Percentiles rank a stretch among this genome's conserved stretches.
Conservation (phyloP, 2,888 invertebrate species). For the Cephus pulcher region DNA sequence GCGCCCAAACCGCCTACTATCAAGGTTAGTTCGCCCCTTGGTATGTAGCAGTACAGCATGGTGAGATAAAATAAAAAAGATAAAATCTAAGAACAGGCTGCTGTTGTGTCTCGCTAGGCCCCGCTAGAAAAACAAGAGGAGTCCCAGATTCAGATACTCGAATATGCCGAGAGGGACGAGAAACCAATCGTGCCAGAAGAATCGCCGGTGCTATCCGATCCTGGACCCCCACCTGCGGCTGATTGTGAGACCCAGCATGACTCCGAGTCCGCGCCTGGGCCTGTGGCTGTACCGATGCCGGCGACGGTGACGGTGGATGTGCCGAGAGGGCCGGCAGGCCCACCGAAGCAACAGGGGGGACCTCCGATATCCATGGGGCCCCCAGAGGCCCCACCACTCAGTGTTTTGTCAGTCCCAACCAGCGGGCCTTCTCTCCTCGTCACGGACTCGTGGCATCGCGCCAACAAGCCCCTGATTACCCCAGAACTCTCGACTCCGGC, state of each 20-base stretch:
- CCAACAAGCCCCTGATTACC: slow-evolving; percentile 52
- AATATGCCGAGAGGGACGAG: not conserved
- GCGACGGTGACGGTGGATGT: slow-evolving; percentile 7
- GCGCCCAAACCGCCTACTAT: slow-evolving; percentile 34
- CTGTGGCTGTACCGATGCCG: slow-evolving; percentile 12
- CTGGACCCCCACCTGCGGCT: slow-evolving; percentile 22
- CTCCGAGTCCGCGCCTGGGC: slow-evolving; percentile 1
- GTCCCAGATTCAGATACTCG: slow-evolving; percentile 3
- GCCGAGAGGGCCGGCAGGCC: not conserved
- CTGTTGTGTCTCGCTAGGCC: slow-evolving; percentile 8
- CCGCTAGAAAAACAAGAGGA: slow-evolving; percentile 9
- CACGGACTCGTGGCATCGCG: slow-evolving; percentile 65
- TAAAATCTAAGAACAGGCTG: not conserved
- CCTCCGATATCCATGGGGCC: not conserved
- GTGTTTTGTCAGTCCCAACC: slow-evolving; percentile 29
- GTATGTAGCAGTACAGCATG: not conserved
- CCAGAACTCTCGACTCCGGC: slow-evolving; percentile 62
- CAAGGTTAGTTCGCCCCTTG: slow-evolving; percentile 31
- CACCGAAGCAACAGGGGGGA: slow-evolving; percentile 15
- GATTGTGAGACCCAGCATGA: slow-evolving; percentile 13
- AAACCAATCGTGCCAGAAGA: slow-evolving; percentile 7
- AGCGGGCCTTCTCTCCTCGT: slow-evolving; percentile 44
- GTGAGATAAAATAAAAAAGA: not conserved
- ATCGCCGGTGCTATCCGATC: slow-evolving; percentile 20
- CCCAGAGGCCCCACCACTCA: slow-evolving; percentile 29